These are phyloP conservation scores for Volucella zonaria DNA, from an alignment of 2,888 invertebrate genomes.

Conservation along the genomic window DNA sequence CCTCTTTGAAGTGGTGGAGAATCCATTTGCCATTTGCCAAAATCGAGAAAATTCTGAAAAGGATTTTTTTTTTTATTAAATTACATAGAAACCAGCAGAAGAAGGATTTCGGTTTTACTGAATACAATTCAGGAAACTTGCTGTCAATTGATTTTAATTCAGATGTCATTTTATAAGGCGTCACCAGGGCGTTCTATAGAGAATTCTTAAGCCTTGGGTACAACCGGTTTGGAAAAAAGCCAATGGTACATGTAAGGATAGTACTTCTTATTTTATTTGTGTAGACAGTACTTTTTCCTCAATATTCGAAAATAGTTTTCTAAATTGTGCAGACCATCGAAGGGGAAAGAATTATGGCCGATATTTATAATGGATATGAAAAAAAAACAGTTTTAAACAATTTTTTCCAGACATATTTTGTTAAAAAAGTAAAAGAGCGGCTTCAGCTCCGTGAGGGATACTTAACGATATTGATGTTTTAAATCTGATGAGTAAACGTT, in stretches of 20 bases:
- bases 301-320: constrained; percentile 36
- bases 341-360: not conserved
- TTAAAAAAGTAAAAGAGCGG: no score
- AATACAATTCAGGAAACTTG: constrained; percentile 61
- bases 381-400: no score
- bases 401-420: no score
- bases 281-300: not conserved
- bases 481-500: no score
- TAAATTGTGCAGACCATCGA: constrained; percentile 45
- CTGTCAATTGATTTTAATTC: constrained; percentile 71
- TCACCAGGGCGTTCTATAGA: constrained; percentile 54
- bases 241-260: constrained; percentile 7
- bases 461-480: no score
- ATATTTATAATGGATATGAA: no score
- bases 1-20: constrained; percentile 4
- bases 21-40: constrained; percentile 49
- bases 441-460: not conserved
- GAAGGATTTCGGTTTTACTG: constrained; percentile 57
- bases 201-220: constrained; percentile 19
- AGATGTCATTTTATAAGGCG: constrained; percentile 66
- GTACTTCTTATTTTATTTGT: not conserved
- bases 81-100: constrained; percentile 48
- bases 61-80: constrained; percentile 28
- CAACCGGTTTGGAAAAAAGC: constrained; percentile 49
- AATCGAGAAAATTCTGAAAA: constrained; percentile 36